Base-by-base conservation (phyloP, 2,888 invertebrate genomes). In the Eristalinus aeneus region DNA sequence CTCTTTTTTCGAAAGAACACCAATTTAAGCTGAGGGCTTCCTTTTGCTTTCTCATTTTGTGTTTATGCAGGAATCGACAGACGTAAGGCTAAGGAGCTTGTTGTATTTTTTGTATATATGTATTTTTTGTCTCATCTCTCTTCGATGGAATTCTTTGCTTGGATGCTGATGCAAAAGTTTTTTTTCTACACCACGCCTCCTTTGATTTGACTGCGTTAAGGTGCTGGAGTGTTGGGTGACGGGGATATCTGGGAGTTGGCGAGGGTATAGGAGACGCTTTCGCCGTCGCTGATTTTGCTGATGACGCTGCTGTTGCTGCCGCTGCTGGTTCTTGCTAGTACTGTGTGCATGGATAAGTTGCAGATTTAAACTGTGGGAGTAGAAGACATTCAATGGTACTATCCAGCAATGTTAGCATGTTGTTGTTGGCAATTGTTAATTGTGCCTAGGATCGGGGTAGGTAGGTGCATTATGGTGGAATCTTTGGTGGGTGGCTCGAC, bases 101-200 rank as follows among this genome's bases (percentile, higher is more conserved):
- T 8, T 32, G 36, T 22, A 4, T 75, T 71, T 75, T 69, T 54
- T 73, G 6, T 54, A 71, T 65, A 27, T 60, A 36, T 71, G 8
- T 68, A 83, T 83, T 76, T 77, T 82, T 76, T 81, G 80, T 81
- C 80, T 82, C 72, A 63, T 77, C 67, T 82, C 82, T 77, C 77
- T 77, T 56, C 68, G 68, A 78, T 68, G 73, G 54, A 83, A 78
- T 78, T 73, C 73, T 78, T 82, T 76, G 73, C 68, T 78, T 63
- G 73, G 68, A 83, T 83, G 77, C 73, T 83, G 78, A 83, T 83
- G 78, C 67, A 72, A 32, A 83, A 56, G 73, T 63, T 83, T 78
- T 83, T 78, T 77, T 74, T 77, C 77, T 69, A 83, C 78, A 83
- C 82, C 82, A 83, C 77, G 78, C 82, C 82, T 83, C 78, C 82